Conservation (phyloP, 2,113 vertebrate species). For the Parus major region DNA sequence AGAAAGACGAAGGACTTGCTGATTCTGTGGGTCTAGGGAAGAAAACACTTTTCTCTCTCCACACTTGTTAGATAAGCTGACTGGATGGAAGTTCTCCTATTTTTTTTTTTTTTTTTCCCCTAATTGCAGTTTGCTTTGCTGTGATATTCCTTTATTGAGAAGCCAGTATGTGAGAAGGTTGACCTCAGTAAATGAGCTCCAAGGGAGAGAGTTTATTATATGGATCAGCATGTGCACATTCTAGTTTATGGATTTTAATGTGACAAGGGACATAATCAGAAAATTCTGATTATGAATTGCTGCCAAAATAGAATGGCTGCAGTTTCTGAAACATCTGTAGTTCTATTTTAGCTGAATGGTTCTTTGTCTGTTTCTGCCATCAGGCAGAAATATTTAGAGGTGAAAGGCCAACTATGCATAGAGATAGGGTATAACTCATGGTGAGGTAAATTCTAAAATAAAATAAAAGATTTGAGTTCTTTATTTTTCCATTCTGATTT, state of each 20-base stretch:
- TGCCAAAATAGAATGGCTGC: constrained; percentile 52
- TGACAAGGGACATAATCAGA: constrained; percentile 42
- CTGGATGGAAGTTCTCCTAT: not conserved
- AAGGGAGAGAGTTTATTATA: constrained; percentile 51
- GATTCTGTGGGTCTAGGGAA: not conserved
- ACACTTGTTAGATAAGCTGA: not conserved
- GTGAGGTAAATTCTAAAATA: not conserved
- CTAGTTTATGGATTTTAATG: constrained; percentile 49
- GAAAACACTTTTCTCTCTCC: not conserved
- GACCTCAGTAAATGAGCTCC: constrained; percentile 56
- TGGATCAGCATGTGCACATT: constrained; percentile 47
- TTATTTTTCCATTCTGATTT: constrained; percentile 13
- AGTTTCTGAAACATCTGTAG: constrained; percentile 55
- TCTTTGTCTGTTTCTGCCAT: constrained; percentile 38
- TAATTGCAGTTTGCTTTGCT: constrained; percentile 31
- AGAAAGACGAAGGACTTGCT: not conserved
- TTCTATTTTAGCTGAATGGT: constrained; percentile 41
- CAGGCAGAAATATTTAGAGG: constrained; percentile 24
- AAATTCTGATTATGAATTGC: constrained; percentile 52
- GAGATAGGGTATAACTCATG: not conserved
- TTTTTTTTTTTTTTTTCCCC: accelerated
- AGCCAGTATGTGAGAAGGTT: constrained; percentile 21
- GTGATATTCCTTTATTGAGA: not conserved
- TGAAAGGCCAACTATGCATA: not conserved
- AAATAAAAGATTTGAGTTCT: not conserved